Percentiles rank a stretch among this genome's conserved stretches.
Evolutionary conservation across 2,888 invertebrate species (phyloP).

Genomic region (Tenthredo notha): DNA sequence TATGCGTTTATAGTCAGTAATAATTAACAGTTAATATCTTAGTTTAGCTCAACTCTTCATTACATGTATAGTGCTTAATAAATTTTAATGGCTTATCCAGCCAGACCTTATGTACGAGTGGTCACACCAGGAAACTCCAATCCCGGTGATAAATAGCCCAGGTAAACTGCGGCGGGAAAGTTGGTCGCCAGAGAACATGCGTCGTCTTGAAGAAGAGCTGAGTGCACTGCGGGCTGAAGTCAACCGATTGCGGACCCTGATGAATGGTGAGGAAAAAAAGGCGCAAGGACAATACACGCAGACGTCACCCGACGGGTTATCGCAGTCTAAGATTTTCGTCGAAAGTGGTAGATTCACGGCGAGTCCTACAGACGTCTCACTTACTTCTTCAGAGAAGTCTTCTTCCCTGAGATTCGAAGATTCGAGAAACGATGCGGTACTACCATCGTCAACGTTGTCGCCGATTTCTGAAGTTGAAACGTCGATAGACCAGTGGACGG

Average conservation of each 20-base stretch:
- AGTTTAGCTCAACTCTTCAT: not conserved
- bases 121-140: conserved; percentile 89
- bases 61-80: not conserved
- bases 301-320: conserved; percentile 50
- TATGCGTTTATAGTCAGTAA: not conserved
- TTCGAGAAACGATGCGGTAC: conserved; percentile 55
- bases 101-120: conserved; percentile 95
- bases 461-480: conserved; percentile 60
- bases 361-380: conserved; percentile 61
- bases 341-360: conserved; percentile 65
- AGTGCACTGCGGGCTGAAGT: conserved; percentile 62
- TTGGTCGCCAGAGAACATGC: conserved; percentile 84
- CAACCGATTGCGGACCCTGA: conserved; percentile 60
- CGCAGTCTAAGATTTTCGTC: conserved; percentile 42
- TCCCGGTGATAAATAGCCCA: conserved; percentile 83
- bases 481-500: conserved; percentile 46
- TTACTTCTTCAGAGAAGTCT: conserved; percentile 58
- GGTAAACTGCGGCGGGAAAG: conserved; percentile 86
- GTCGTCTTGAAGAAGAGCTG: conserved; percentile 62
- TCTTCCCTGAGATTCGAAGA: conserved; percentile 53
- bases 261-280: conserved; percentile 55
- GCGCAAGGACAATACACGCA: conserved; percentile 40
- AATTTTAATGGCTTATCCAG: conserved; percentile 79
- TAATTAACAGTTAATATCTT: not conserved
- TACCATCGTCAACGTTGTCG: conserved; percentile 55